Conservation (phyloP, 92 coral and sea anemone genomes). For the Actinostola sp. region DNA sequence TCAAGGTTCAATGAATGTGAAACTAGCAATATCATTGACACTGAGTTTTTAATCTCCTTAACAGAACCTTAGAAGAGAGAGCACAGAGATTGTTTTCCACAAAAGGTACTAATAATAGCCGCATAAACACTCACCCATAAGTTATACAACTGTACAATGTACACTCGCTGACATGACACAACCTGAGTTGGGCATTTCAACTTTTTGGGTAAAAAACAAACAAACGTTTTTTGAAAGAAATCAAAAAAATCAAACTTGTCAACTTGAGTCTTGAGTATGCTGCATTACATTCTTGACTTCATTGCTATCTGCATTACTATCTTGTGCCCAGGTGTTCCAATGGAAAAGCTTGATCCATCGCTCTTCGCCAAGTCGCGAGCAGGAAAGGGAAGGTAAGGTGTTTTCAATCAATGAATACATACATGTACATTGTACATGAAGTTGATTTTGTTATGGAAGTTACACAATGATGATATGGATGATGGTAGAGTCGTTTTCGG, state of each 20-base stretch:
- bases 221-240: too few species aligned
- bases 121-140: neutral
- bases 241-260: too few species aligned
- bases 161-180: too few species aligned
- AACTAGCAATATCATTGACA: neutral
- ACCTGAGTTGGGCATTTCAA: too few species aligned
- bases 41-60: neutral
- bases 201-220: too few species aligned
- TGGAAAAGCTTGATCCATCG: constrained; percentile 84
- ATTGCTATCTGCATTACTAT: neutral
- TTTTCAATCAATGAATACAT: too few species aligned
- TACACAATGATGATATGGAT: too few species aligned
- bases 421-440: too few species aligned
- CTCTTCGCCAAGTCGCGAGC: constrained; percentile 85
- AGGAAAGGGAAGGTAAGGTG: constrained; percentile 62
- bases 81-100: constrained; percentile 95
- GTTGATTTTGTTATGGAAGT: too few species aligned
- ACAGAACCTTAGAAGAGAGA: constrained; percentile 90
- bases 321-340: constrained; percentile 68
- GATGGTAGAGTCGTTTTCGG: too few species aligned
- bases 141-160: too few species aligned
- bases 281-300: neutral
- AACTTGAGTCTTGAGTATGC: too few species aligned
- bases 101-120: constrained; percentile 62
- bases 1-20: neutral